phyloP scores from a whole-genome alignment of 2,797 vertebrate genomes.

The Gymnothorax reevesii region DNA sequence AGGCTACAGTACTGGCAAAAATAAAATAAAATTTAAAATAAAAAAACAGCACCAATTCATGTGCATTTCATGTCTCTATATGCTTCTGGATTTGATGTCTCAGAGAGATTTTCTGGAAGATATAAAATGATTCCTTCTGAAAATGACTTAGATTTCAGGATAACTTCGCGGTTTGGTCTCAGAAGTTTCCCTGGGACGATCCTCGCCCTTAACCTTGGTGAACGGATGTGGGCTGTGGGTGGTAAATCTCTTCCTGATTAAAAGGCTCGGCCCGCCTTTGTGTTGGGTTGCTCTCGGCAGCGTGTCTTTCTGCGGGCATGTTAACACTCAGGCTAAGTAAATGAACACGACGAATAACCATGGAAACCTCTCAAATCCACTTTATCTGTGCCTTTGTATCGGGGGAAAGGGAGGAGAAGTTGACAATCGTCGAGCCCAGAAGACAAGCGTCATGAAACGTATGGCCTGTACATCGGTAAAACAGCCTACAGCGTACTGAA shows the following conservation, averaged over 20 bases:
- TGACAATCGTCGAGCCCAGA: not conserved
- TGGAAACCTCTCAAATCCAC: slow-evolving; percentile 50
- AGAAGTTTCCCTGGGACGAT: not conserved
- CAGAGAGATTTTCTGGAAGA: not conserved
- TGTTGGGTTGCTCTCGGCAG: not conserved
- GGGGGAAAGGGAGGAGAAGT: slow-evolving; percentile 32
- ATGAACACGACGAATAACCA: slow-evolving; percentile 54
- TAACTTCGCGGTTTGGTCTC: slow-evolving; percentile 1
- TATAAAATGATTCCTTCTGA: not conserved
- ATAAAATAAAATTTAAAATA: too few relatives aligned
- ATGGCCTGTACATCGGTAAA: not conserved
- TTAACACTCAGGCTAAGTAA: slow-evolving; percentile 46
- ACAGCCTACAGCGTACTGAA: not conserved
- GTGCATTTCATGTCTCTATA: not conserved
- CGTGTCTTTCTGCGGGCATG: slow-evolving; percentile 54
- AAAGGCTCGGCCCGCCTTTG: slow-evolving; percentile 12
- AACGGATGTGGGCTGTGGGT: slow-evolving; percentile 8
- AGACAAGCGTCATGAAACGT: not conserved
- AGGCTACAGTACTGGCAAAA: too few relatives aligned
- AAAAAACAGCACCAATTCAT: not conserved
- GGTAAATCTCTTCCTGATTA: slow-evolving; percentile 31
- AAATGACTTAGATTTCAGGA: not conserved
- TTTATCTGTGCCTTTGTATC: slow-evolving; percentile 49
- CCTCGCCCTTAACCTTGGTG: slow-evolving; percentile 1
- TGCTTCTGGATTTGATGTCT: not conserved